Percentiles rank a stretch among this genome's conserved stretches.
phyloP scores from a whole-genome alignment of 2,113 vertebrate genomes.

The Sphyrna mokarran region DNA sequence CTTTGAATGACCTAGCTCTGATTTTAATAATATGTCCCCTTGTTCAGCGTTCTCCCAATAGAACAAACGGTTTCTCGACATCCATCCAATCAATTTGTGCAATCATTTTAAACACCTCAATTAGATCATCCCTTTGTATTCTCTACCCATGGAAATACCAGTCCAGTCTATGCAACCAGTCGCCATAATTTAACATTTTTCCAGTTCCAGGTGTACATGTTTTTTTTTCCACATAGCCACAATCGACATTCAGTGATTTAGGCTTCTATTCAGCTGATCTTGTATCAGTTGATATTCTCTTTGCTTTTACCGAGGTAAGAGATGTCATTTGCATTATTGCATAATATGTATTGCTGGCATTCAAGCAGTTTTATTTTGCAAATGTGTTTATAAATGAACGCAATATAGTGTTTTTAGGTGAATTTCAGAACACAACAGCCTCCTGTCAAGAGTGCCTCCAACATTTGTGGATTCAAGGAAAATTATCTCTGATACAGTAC shows the following conservation, averaged over 20 bases:
- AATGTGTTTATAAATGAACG: not conserved
- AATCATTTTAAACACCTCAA: not conserved
- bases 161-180: no score
- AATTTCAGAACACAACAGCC: not conserved
- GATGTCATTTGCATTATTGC: not conserved
- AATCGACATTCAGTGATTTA: not conserved
- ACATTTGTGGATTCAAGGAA: not conserved
- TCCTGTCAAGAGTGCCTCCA: not conserved
- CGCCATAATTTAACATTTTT: not conserved
- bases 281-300: not conserved
- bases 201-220: not conserved
- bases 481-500: not conserved
- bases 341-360: not conserved
- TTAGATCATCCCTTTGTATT: not conserved
- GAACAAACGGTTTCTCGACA: not conserved
- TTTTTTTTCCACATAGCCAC: not conserved
- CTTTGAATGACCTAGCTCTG: not conserved
- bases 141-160: no score
- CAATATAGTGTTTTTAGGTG: not conserved
- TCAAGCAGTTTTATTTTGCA: not conserved
- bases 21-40: not conserved
- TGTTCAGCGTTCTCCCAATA: not conserved
- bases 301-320: not conserved
- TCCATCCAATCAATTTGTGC: not conserved
- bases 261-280: not conserved